These are phyloP conservation scores for Notamacropus eugenii DNA, from an alignment of 2,797 vertebrate genomes.

Conservation along the genomic window DNA sequence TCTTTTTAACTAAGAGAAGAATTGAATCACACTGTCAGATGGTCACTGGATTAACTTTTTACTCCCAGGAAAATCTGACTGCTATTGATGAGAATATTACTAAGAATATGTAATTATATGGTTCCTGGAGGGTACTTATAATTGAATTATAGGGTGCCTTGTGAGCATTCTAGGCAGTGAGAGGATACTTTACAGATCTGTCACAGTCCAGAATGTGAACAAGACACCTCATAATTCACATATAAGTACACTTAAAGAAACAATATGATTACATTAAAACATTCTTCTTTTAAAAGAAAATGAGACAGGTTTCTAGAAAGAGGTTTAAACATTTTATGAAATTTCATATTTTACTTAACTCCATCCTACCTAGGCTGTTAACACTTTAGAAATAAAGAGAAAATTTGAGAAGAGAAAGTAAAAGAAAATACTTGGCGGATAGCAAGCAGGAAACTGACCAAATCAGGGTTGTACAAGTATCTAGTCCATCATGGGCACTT, in stretches of 20 bases:
- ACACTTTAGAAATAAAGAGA: not conserved
- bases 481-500: not conserved
- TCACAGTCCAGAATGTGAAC: not conserved
- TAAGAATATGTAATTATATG: not conserved
- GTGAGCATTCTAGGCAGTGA: not conserved
- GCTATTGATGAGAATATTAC: constrained; percentile 11
- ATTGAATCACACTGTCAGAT: not conserved
- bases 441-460: not conserved
- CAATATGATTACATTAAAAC: not conserved
- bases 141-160: not conserved
- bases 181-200: not conserved
- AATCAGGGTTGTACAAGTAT: not conserved
- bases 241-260: not conserved
- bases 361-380: not conserved
- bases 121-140: not conserved
- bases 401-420: not conserved
- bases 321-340: not conserved
- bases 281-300: not conserved
- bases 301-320: not conserved
- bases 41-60: not conserved
- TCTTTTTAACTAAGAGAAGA: not conserved
- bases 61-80: not conserved
- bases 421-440: not conserved
- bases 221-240: constrained; percentile 8
- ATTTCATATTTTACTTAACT: not conserved